Evolutionary conservation across 2,113 vertebrate genomes (phyloP).

Genomic region (Planiliza haematocheilus): DNA sequence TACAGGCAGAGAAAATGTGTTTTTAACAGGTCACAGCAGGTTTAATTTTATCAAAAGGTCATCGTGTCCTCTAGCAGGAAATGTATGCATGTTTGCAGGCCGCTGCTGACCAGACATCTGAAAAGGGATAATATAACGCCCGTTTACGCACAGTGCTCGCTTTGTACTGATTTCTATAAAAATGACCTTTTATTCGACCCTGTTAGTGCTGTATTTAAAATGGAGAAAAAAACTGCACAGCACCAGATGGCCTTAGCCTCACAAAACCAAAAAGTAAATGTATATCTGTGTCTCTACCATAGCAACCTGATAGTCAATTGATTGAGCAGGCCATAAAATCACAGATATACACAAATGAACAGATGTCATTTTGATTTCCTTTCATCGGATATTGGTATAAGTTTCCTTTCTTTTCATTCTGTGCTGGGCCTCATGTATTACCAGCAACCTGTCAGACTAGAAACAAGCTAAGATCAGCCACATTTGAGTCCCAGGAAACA

Average conservation of each 20-base stretch:
- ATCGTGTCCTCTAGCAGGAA: conserved; percentile 14
- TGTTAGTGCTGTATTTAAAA: no score
- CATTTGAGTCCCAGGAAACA: no score
- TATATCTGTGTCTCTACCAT: neutral
- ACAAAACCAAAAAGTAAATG: neutral
- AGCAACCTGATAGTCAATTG: neutral
- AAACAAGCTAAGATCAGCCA: no score
- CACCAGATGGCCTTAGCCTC: neutral
- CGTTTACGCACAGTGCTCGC: neutral
- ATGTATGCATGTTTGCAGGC: neutral
- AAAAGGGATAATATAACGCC: neutral
- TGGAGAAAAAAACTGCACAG: neutral
- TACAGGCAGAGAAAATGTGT: neutral
- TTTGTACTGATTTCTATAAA: no score
- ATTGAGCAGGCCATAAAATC: neutral
- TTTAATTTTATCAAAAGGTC: conserved; percentile 19
- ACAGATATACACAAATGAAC: neutral
- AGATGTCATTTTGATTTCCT: neutral
- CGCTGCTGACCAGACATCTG: neutral
- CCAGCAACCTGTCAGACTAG: no score
- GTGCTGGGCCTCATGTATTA: no score
- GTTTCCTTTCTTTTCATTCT: no score
- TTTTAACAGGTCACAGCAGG: neutral
- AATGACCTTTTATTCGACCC: neutral
- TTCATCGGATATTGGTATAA: no score